Percentiles rank a stretch among this genome's conserved stretches.
phyloP scores from a whole-genome alignment of 2,113 vertebrate species.

The Trinectes maculatus region DNA sequence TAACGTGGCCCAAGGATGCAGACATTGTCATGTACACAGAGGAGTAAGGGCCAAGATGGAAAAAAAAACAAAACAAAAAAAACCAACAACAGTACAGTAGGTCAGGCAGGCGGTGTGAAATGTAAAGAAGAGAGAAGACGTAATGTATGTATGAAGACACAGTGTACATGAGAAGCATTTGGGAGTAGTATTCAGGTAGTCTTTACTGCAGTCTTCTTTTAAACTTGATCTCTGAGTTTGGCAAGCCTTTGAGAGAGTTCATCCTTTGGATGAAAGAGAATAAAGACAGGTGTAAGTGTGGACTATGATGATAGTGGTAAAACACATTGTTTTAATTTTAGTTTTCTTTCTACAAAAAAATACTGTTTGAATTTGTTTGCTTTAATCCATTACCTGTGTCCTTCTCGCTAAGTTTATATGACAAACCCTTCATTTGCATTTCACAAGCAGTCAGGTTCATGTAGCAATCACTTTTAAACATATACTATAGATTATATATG shows the following conservation, averaged over 20 bases:
- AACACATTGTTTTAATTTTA: no score
- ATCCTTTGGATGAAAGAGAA: conserved; percentile 81
- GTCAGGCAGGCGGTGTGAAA: conserved; percentile 10
- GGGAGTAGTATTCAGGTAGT: conserved; percentile 59
- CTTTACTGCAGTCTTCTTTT: conserved; percentile 33
- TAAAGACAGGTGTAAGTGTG: conserved; percentile 10
- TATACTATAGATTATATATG: not conserved
- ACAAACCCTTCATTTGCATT: not conserved
- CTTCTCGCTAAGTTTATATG: not conserved
- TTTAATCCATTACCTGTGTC: not conserved
- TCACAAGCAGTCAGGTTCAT: not conserved
- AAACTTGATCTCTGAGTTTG: conserved; percentile 93
- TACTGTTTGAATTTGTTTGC: no score
- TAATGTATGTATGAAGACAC: conserved; percentile 17
- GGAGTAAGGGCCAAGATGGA: not conserved
- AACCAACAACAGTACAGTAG: conserved; percentile 12
- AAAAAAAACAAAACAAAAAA: no score
- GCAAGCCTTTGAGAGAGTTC: conserved; percentile 93
- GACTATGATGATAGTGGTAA: not conserved
- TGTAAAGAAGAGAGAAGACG: conserved; percentile 27
- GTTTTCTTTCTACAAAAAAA: no score
- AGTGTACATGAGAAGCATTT: conserved; percentile 23
- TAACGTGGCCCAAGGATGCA: conserved; percentile 14
- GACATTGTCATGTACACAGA: conserved; percentile 30
- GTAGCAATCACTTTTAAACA: not conserved